These are phyloP conservation scores for Aethes cnicana DNA, from an alignment of 2,888 invertebrate species.

Conservation along the genomic window DNA sequence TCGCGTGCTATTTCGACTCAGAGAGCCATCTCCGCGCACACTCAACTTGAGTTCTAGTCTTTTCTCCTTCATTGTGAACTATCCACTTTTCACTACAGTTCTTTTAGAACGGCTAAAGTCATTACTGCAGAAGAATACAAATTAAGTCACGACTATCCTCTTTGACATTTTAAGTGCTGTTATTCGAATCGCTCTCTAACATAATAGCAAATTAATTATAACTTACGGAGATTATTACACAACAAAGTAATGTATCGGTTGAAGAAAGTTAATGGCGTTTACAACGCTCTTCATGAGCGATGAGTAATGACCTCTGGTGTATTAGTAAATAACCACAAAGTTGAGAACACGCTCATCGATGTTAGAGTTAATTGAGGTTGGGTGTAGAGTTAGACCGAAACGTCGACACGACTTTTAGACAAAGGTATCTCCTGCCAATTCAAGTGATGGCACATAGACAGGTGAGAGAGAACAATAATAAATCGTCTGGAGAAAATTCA, in stretches of 20 bases:
- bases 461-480: slow-evolving; percentile 54
- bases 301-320: slow-evolving; percentile 66
- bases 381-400: slow-evolving; percentile 54
- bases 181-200: slow-evolving; percentile 47
- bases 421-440: slow-evolving; percentile 68
- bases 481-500: slow-evolving; percentile 57
- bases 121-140: neutral
- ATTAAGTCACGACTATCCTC: slow-evolving; percentile 36
- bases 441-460: slow-evolving; percentile 45
- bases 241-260: slow-evolving; percentile 53
- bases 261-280: slow-evolving; percentile 66
- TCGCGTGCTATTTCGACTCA: slow-evolving; percentile 64
- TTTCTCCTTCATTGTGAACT: slow-evolving; percentile 66
- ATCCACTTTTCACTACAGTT: slow-evolving; percentile 3
- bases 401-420: slow-evolving; percentile 61
- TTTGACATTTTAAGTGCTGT: slow-evolving; percentile 44
- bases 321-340: slow-evolving; percentile 67
- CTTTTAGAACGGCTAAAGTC: slow-evolving; percentile 22
- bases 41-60: slow-evolving; percentile 75
- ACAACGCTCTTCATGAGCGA: slow-evolving; percentile 57
- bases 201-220: slow-evolving; percentile 54
- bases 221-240: slow-evolving; percentile 46
- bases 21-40: slow-evolving; percentile 74
- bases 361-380: slow-evolving; percentile 69
- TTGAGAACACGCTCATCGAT: slow-evolving; percentile 59